Conservation (phyloP, 2,797 vertebrate genomes). For the Falco novaeseelandiae region DNA sequence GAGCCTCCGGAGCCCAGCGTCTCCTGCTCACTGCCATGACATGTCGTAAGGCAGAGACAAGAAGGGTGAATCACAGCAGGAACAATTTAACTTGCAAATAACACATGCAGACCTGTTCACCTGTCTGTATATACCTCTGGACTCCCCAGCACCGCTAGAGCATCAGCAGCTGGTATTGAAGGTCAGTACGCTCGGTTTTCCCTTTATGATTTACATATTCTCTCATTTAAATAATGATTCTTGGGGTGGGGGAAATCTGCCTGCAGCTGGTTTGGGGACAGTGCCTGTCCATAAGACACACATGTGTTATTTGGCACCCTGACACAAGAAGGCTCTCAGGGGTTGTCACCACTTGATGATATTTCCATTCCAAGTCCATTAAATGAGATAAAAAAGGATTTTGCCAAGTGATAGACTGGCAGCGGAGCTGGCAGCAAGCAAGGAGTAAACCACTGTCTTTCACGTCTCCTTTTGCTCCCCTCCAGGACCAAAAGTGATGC, state of each 20-base stretch:
- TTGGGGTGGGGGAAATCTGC: fast-evolving
- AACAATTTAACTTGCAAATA: background rate
- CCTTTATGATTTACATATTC: background rate
- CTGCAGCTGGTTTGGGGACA: background rate
- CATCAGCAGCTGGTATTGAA: background rate
- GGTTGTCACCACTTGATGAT: background rate
- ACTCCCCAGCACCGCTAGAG: background rate
- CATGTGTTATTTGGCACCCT: background rate
- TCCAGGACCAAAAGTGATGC: background rate
- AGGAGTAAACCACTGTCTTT: background rate
- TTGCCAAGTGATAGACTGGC: background rate
- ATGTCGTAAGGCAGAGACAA: background rate
- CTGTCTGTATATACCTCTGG: background rate
- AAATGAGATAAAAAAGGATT: background rate
- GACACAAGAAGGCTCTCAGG: background rate
- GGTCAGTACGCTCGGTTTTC: background rate
- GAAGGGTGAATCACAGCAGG: background rate
- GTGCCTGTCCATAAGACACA: background rate
- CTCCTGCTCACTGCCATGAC: background rate
- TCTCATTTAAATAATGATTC: background rate
- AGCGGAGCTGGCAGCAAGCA: background rate
- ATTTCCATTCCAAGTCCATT: background rate
- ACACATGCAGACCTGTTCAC: background rate
- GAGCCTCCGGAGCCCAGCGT: background rate
- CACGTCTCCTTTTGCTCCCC: background rate